Base-by-base conservation (phyloP, 2,113 vertebrate genomes). In the Crypturellus undulatus region DNA sequence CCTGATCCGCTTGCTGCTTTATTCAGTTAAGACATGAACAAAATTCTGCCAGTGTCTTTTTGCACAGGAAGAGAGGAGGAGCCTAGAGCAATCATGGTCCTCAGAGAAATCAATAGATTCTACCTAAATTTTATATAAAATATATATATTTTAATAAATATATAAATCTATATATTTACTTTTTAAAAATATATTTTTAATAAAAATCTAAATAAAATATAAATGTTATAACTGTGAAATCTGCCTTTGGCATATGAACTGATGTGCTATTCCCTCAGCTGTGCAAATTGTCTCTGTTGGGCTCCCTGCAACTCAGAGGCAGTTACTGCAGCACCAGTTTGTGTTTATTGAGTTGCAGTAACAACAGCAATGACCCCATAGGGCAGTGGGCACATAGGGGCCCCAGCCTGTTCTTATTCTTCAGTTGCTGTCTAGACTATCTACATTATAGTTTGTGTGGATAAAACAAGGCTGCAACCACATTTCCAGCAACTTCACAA, bases 301-400 rank as follows among this genome's bases (percentile, higher is more conserved):
- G 32, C 3, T 67, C 47, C 38, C 32, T 22, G 22, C 36, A 73
- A 30, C 15, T 47, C 59, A 17, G 15, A 38, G n/a, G n/a, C 42
- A 52, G 49, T 45, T 67, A 63, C 68, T 83, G 80, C 42, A 32
- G 36, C 15, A 15, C 52, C 22, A 54, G 52, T 52, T 83, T 1
- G 1, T 18, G 11, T 51, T 68, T 47, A 64, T 68, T 6, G 8
- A 22, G 26, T 16, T 47, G 18, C 16, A 82, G 45, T 45, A 67
- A 30, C 3, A 70, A 51, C 0, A 91, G 16, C 36, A 83, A 59
- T 19, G 26, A 38, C 16, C 26, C 79, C 2, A 16, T 4, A 6
- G 60, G 26, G 3, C 42, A n/a, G 22, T 19, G 30, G 60, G 69
- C 7, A 59, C 5, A 6, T 0, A 2, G 2, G 0, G 4, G 40